A percentile compares a stretch with the other conserved stretches of the same genome.
Conservation (phyloP, 2,113 vertebrate species). For the Lophius piscatorius region DNA sequence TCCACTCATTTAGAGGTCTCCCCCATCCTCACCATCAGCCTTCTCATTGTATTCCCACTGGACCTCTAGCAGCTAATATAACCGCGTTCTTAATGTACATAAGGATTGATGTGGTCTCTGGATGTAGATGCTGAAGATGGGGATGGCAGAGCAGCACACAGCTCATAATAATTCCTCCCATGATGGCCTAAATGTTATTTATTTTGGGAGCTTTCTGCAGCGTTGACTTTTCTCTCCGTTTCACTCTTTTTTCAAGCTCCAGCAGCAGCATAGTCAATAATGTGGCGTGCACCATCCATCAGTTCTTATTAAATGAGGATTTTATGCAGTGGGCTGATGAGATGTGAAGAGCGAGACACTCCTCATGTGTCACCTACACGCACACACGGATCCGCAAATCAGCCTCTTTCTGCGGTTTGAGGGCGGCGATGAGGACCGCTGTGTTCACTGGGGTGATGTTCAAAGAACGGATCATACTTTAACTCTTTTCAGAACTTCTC, state of each 20-base stretch:
- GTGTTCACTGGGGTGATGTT: slow-evolving; percentile 30
- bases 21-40: slow-evolving; percentile 36
- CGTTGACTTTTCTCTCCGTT: slow-evolving; percentile 37
- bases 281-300: slow-evolving; percentile 36
- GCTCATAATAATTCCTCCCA: slow-evolving; percentile 21
- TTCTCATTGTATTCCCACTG: slow-evolving; percentile 46
- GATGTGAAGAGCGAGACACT: slow-evolving; percentile 59
- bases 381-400: slow-evolving; percentile 44
- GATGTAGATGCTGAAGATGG: slow-evolving; percentile 9
- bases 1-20: slow-evolving; percentile 34
- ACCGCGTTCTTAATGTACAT: slow-evolving; percentile 52
- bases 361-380: slow-evolving; percentile 56
- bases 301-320: slow-evolving; percentile 53
- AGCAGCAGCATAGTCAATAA: slow-evolving; percentile 16
- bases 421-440: slow-evolving; percentile 24
- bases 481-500: slow-evolving; percentile 14
- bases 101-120: slow-evolving; percentile 51
- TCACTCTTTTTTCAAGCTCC: slow-evolving; percentile 20
- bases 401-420: slow-evolving; percentile 48
- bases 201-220: slow-evolving; percentile 45
- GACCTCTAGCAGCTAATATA: slow-evolving; percentile 54
- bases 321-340: slow-evolving; percentile 69
- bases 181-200: slow-evolving; percentile 37
- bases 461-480: slow-evolving; percentile 30
- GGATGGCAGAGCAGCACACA: slow-evolving; percentile 12